These are phyloP conservation scores for Sternarchorhynchus goeldii DNA, from an alignment of 2,797 vertebrate genomes.

Conservation along the genomic window DNA sequence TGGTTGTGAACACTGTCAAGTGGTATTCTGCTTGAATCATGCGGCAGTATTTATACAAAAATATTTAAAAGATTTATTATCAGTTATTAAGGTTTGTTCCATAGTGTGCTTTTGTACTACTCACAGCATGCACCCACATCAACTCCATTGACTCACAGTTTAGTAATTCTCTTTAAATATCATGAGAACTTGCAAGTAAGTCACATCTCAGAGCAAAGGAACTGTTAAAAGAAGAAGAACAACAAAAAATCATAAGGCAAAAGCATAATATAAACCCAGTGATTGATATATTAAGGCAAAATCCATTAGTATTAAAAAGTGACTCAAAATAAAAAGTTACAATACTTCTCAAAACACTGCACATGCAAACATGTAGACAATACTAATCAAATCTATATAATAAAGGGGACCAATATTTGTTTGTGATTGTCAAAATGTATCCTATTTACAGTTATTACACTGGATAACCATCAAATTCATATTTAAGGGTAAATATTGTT, in stretches of 20 bases:
- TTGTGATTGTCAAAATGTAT: slow-evolving; percentile 19
- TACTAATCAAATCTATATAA: slow-evolving; percentile 38
- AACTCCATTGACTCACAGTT: slow-evolving; percentile 12
- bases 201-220: slow-evolving; percentile 21
- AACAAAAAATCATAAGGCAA: slow-evolving; percentile 54
- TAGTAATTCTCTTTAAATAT: not conserved
- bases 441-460: slow-evolving; percentile 29
- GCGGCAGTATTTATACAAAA: slow-evolving; percentile 40
- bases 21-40: slow-evolving; percentile 33
- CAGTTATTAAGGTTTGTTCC: slow-evolving; percentile 13
- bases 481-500: slow-evolving; percentile 21
- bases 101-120: not conserved
- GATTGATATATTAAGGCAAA: slow-evolving; percentile 75
- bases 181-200: slow-evolving; percentile 3
- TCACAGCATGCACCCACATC: slow-evolving; percentile 14
- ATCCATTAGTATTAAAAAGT: slow-evolving; percentile 38
- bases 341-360: slow-evolving; percentile 37
- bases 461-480: slow-evolving; percentile 12
- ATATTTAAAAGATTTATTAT: slow-evolving; percentile 24
- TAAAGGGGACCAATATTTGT: slow-evolving; percentile 33
- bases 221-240: not conserved
- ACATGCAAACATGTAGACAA: slow-evolving; percentile 53
- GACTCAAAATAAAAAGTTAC: slow-evolving; percentile 44
- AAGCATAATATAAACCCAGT: slow-evolving; percentile 70
- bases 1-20: slow-evolving; percentile 10